Evolutionary conservation across 2,888 invertebrate genomes (phyloP).

Genomic region (Chironomus tentans): DNA sequence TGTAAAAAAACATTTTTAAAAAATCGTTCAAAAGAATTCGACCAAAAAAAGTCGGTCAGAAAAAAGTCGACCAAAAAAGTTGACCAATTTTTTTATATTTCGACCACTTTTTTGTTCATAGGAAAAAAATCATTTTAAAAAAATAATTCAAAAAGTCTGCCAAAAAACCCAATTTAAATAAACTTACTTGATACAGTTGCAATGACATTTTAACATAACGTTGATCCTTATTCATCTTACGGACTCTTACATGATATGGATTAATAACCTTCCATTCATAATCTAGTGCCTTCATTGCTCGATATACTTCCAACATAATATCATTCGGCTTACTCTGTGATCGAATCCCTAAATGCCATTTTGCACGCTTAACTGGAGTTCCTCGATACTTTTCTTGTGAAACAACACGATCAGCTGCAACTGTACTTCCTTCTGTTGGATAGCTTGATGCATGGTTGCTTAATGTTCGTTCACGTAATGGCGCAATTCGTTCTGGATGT

Average conservation of each 20-base stretch:
- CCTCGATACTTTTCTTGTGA: slow-evolving; percentile 45
- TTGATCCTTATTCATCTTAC: slow-evolving; percentile 73
- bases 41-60: too few species aligned
- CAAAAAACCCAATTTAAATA: too few species aligned
- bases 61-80: too few species aligned
- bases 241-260: slow-evolving; percentile 90
- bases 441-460: slow-evolving; percentile 34
- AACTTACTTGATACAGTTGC: slow-evolving; percentile 90
- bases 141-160: too few species aligned
- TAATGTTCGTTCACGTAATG: slow-evolving; percentile 48
- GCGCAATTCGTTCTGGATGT: slow-evolving; percentile 90
- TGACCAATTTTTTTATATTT: too few species aligned
- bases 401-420: not conserved
- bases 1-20: too few species aligned
- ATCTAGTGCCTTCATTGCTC: slow-evolving; percentile 96
- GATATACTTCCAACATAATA: slow-evolving; percentile 94
- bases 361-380: slow-evolving; percentile 84
- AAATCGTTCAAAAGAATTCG: too few species aligned
- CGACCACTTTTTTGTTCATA: too few species aligned
- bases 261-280: slow-evolving; percentile 99
- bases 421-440: slow-evolving; percentile 27
- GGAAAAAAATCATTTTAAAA: too few species aligned
- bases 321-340: slow-evolving; percentile 99
- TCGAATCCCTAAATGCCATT: slow-evolving; percentile 97
- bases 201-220: slow-evolving; percentile 94